Evolutionary conservation across 2,797 vertebrate species (phyloP).

Genomic region (Phoxinus dragarum): DNA sequence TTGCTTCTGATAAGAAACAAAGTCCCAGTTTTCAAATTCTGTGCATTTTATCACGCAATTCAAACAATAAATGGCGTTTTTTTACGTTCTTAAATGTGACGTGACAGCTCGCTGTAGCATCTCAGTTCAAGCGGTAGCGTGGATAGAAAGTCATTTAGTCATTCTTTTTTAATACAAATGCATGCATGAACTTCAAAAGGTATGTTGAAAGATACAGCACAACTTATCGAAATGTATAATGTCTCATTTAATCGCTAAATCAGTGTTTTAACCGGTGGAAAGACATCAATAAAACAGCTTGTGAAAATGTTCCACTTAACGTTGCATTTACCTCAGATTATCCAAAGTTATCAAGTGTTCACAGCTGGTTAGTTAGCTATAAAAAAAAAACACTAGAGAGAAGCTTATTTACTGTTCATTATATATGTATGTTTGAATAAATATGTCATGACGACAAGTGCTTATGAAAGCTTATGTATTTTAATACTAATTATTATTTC

Average conservation of each 20-base stretch:
- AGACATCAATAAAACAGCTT: neutral
- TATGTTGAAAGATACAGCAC: neutral
- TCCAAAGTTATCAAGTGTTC: neutral
- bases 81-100: too few relatives aligned
- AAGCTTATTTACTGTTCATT: neutral
- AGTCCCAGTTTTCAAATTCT: neutral
- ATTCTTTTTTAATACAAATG: neutral
- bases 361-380: neutral
- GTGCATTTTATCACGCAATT: too few relatives aligned
- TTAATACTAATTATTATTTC: too few relatives aligned
- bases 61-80: too few relatives aligned
- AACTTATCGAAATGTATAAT: neutral
- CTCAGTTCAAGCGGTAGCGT: too few relatives aligned
- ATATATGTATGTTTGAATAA: neutral
- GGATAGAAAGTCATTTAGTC: too few relatives aligned
- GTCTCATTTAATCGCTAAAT: neutral
- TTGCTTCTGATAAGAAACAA: too few relatives aligned
- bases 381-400: neutral
- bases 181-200: neutral
- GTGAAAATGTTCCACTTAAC: neutral
- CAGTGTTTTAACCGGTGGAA: neutral
- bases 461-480: neutral
- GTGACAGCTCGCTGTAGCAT: too few relatives aligned
- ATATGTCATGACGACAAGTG: neutral
- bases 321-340: neutral